Conservation (phyloP, 2,797 vertebrate genomes). For the Salmo trutta region DNA sequence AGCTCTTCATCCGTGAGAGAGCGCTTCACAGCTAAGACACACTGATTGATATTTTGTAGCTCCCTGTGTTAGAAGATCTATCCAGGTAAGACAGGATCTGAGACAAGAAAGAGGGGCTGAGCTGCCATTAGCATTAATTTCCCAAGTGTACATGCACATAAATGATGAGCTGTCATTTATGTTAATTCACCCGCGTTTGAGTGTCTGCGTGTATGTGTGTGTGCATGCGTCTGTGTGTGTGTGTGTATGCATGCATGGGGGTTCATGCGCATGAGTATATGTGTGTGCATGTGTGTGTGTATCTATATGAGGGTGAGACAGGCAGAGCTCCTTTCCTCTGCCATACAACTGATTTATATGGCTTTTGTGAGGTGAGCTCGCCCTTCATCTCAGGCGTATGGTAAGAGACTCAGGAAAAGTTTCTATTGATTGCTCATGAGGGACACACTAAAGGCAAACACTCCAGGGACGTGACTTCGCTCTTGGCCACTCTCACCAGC, state of each 20-base stretch:
- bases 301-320: not conserved
- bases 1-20: conserved; percentile 69
- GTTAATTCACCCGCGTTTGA: conserved; percentile 7
- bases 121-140: conserved; percentile 62
- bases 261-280: not conserved
- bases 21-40: conserved; percentile 49
- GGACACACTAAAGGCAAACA: conserved; percentile 52
- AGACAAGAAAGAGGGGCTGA: conserved; percentile 36
- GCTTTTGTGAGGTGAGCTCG: conserved; percentile 44
- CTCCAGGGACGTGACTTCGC: conserved; percentile 64
- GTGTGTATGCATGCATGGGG: not conserved
- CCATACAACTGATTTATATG: conserved; percentile 36
- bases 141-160: conserved; percentile 44
- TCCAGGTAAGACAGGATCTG: conserved; percentile 51
- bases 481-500: conserved; percentile 47
- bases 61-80: conserved; percentile 55
- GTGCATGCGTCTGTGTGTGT: conserved; percentile 16
- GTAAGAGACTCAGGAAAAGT: conserved; percentile 34
- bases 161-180: conserved; percentile 32
- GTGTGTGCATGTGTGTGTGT: not conserved
- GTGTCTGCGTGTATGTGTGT: not conserved
- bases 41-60: conserved; percentile 68
- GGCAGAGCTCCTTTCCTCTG: not conserved
- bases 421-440: conserved; percentile 66
- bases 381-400: conserved; percentile 36